Evolutionary conservation across 2,888 invertebrate genomes (phyloP).

Genomic region (Trissoscelio sp.): DNA sequence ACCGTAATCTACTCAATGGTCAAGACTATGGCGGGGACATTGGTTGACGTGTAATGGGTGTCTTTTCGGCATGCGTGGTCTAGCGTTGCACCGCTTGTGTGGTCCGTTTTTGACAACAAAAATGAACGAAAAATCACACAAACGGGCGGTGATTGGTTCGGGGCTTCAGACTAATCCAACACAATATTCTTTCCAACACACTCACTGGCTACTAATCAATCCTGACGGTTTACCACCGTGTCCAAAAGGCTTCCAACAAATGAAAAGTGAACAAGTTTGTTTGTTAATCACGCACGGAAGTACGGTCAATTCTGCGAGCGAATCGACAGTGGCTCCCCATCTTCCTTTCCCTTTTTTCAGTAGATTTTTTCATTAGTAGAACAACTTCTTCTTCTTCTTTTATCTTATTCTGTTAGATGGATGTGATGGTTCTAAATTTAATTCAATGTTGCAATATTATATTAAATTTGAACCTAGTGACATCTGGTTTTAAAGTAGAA

Average conservation of each 20-base stretch:
- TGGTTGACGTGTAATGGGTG: constrained; percentile 92
- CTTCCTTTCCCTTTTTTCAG: background rate
- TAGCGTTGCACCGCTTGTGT: constrained; percentile 78
- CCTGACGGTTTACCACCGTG: constrained; percentile 74
- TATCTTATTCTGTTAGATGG: background rate
- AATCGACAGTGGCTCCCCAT: constrained; percentile 54
- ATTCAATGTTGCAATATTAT: too few relatives aligned
- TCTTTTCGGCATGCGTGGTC: constrained; percentile 93
- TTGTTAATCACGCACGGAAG: constrained; percentile 46
- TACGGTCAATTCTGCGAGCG: constrained; percentile 59
- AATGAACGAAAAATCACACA: too few relatives aligned
- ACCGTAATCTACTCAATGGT: constrained; percentile 86
- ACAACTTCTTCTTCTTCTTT: background rate
- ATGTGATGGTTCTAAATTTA: too few relatives aligned
- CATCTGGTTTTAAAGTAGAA: background rate
- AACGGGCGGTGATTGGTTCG: constrained; percentile 75
- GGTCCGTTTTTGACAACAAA: constrained; percentile 15
- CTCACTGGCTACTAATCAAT: constrained; percentile 76
- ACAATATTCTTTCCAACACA: constrained; percentile 72
- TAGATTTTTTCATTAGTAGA: background rate
- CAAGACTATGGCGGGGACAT: constrained; percentile 85
- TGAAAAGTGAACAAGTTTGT: constrained; percentile 41
- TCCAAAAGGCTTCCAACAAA: constrained; percentile 69
- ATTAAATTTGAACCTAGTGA: background rate
- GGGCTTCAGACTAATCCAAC: constrained; percentile 76